Percentiles rank a stretch among this genome's conserved stretches.
phyloP scores from a whole-genome alignment of 2,797 vertebrate species.

The Varecia variegata region DNA sequence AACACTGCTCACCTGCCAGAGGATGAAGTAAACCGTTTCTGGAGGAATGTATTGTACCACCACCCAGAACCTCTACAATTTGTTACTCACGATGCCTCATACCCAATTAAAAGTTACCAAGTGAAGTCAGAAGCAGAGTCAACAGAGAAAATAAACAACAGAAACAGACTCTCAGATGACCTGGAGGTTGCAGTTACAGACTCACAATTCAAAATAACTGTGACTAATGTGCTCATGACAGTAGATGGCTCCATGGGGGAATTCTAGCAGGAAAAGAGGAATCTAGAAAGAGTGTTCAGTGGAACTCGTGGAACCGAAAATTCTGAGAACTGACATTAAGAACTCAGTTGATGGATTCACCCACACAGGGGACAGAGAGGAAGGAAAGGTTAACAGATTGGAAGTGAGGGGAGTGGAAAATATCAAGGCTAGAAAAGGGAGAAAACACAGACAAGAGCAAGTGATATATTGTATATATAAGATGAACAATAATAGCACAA shows the following conservation, averaged over 20 bases:
- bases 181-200: accelerated
- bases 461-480: background rate
- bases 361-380: too few relatives aligned
- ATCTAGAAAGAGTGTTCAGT: accelerated
- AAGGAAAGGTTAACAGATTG: accelerated
- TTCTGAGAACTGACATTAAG: too few relatives aligned
- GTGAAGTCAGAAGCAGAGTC: background rate
- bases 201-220: accelerated
- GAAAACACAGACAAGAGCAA: background rate
- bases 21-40: too few relatives aligned
- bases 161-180: background rate
- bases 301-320: background rate
- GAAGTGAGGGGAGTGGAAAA: background rate
- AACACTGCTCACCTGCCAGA: background rate
- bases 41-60: accelerated
- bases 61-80: accelerated
- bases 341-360: accelerated
- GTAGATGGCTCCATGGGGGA: accelerated
- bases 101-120: background rate
- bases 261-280: background rate
- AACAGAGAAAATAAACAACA: background rate
- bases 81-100: background rate
- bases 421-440: accelerated
- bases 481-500: background rate
- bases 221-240: background rate